Evolutionary conservation across 1,140 invertebrate species (phyloP).

Genomic region (Zaprionus camerounensis): DNA sequence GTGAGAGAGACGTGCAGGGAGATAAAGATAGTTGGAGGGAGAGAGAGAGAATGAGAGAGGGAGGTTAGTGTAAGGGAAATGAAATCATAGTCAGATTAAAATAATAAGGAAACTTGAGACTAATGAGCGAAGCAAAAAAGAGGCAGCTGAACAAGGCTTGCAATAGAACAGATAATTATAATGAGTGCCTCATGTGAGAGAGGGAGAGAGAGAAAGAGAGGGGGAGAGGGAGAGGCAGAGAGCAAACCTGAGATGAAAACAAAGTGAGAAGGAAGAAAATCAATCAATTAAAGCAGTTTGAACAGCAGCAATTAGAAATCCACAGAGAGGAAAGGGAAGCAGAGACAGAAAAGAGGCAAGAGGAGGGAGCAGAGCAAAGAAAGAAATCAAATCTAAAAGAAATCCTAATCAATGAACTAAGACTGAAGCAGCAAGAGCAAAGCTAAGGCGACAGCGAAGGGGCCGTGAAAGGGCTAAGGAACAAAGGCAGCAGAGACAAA

Average conservation of each 20-base stretch:
- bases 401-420: slow-evolving; percentile 4
- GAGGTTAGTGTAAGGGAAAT: neutral
- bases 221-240: neutral
- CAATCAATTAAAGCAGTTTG: neutral
- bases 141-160: neutral
- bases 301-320: neutral
- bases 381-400: slow-evolving; percentile 14
- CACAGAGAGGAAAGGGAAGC: neutral
- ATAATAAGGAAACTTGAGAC: slow-evolving; percentile 6
- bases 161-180: neutral
- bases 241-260: neutral
- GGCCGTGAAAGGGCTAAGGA: neutral
- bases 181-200: neutral
- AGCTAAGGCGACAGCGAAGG: neutral
- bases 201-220: neutral
- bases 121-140: neutral
- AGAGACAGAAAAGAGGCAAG: neutral
- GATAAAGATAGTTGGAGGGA: neutral
- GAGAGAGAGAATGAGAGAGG: neutral
- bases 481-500: neutral
- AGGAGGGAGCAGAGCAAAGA: neutral
- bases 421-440: neutral
- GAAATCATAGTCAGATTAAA: slow-evolving; percentile 6
- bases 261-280: neutral
- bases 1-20: too few species aligned